A percentile compares a stretch with the other conserved stretches of the same genome.
phyloP scores from a whole-genome alignment of 2,113 vertebrate genomes.

The Hemicordylus capensis region DNA sequence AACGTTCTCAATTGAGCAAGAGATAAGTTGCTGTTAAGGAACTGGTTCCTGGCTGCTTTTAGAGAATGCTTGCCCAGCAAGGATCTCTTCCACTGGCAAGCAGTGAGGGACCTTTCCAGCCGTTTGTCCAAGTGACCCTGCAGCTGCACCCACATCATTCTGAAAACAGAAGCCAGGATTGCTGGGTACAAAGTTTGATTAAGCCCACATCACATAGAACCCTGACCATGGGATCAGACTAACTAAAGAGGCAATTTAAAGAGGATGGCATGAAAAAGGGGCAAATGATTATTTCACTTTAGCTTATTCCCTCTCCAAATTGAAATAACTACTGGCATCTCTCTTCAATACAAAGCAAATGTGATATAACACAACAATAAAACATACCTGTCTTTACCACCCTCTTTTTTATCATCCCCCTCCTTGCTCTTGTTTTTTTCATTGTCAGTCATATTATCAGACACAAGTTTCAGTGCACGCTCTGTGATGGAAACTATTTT shows the following conservation, averaged over 20 bases:
- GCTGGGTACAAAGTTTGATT: no score
- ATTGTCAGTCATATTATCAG: conserved; percentile 92
- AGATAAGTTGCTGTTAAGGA: not conserved
- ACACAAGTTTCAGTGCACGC: conserved; percentile 96
- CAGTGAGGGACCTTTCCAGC: not conserved
- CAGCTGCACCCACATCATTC: not conserved
- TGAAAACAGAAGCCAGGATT: not conserved
- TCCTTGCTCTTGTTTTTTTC: conserved; percentile 88
- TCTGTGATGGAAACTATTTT: conserved; percentile 99
- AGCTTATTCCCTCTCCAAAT: not conserved
- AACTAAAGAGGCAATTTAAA: not conserved
- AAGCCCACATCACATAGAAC: not conserved
- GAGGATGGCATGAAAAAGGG: not conserved
- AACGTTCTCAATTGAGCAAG: not conserved
- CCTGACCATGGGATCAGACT: not conserved
- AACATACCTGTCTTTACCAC: conserved; percentile 86
- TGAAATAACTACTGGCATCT: not conserved
- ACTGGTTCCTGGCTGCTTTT: not conserved
- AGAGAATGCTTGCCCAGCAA: not conserved
- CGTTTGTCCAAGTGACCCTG: not conserved
- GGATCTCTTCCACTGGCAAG: not conserved
- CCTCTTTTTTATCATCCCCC: conserved; percentile 90
- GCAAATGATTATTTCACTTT: not conserved
- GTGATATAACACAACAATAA: not conserved
- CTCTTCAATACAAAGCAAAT: not conserved